phyloP scores from a whole-genome alignment of 2,797 vertebrate species.

The Bovichtus variegatus region DNA sequence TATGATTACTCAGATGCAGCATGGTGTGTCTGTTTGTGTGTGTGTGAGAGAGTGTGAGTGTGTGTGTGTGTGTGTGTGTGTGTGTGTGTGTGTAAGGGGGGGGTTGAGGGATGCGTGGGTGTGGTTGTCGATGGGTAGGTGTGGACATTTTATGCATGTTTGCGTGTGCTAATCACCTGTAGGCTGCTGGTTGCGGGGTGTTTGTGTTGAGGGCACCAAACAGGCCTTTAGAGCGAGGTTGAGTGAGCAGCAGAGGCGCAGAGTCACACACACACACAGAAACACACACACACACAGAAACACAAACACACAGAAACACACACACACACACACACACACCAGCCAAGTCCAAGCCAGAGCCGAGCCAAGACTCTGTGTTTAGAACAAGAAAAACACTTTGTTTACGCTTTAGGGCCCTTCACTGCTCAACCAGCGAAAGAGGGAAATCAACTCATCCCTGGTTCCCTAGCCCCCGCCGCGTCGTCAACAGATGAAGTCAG shows the following conservation, averaged over 20 bases:
- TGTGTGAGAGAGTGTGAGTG: not conserved
- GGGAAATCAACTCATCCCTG: slow-evolving; percentile 79
- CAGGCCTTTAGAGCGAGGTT: slow-evolving; percentile 65
- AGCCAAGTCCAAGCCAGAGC: slow-evolving; percentile 72
- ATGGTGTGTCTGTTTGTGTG: not conserved
- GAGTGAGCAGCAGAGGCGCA: slow-evolving; percentile 62
- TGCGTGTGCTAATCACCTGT: slow-evolving; percentile 56
- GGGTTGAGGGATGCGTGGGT: not conserved
- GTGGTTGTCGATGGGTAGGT: slow-evolving; percentile 22
- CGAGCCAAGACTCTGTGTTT: slow-evolving; percentile 77
- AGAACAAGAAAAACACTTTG: slow-evolving; percentile 83
- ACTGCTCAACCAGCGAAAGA: slow-evolving; percentile 78
- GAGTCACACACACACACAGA: slow-evolving; percentile 13
- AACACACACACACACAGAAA: slow-evolving; percentile 33
- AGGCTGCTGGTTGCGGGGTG: slow-evolving; percentile 54
- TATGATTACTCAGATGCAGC: slow-evolving; percentile 51
- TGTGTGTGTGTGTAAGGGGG: not conserved
- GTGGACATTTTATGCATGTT: slow-evolving; percentile 5
- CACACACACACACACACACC: slow-evolving; percentile 34
- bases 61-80: not conserved
- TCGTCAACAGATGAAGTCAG: slow-evolving; percentile 81
- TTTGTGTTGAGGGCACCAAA: slow-evolving; percentile 53
- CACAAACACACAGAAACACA: too few species aligned
- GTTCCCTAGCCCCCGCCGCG: slow-evolving; percentile 67
- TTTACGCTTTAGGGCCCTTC: slow-evolving; percentile 84